phyloP scores from a whole-genome alignment of 2,888 invertebrate genomes.

The Diaperis boleti region DNA sequence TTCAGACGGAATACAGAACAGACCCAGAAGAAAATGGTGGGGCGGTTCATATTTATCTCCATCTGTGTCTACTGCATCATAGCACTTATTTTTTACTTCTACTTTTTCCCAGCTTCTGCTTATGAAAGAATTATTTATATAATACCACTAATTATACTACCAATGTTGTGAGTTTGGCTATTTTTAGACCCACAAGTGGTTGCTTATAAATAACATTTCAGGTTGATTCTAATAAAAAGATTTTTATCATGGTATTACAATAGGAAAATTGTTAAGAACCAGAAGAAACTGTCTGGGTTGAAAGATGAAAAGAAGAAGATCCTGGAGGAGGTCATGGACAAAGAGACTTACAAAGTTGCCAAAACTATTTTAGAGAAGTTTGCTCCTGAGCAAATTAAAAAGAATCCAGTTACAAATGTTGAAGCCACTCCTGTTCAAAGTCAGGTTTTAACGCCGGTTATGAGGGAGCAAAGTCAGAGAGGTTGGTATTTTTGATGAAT shows the following conservation, averaged over 20 bases:
- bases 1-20: slow-evolving; percentile 85
- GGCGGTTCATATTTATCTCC: slow-evolving; percentile 79
- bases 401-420: slow-evolving; percentile 51
- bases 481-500: slow-evolving; percentile 4
- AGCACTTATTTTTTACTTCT: slow-evolving; percentile 82
- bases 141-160: slow-evolving; percentile 83
- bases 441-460: slow-evolving; percentile 26
- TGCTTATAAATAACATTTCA: slow-evolving; percentile 60
- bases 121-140: slow-evolving; percentile 81
- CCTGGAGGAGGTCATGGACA: slow-evolving; percentile 96
- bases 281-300: slow-evolving; percentile 77
- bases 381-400: slow-evolving; percentile 73
- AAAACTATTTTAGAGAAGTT: slow-evolving; percentile 90
- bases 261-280: slow-evolving; percentile 83
- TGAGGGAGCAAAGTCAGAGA: slow-evolving; percentile 10
- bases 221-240: slow-evolving; percentile 82
- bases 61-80: slow-evolving; percentile 79
- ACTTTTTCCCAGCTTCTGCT: slow-evolving; percentile 82
- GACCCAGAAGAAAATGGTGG: slow-evolving; percentile 84
- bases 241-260: slow-evolving; percentile 91
- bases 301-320: slow-evolving; percentile 88
- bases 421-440: slow-evolving; percentile 38
- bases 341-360: slow-evolving; percentile 95
- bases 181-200: slow-evolving; percentile 22
- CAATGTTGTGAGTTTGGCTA: slow-evolving; percentile 80